Evolutionary conservation across 1,140 invertebrate species (phyloP).

Genomic region (Andrena cerasifolii): DNA sequence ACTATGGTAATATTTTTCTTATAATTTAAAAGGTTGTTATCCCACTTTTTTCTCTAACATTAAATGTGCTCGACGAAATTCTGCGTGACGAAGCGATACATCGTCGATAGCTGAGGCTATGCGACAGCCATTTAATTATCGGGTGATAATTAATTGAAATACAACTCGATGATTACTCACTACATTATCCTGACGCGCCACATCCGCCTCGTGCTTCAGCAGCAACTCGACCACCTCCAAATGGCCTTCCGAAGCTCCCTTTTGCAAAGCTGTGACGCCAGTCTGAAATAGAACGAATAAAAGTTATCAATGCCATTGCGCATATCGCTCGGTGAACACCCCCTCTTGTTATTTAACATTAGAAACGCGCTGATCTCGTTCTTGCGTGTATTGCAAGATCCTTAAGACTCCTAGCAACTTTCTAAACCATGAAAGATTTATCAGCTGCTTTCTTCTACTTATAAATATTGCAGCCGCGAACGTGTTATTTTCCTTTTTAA

Average conservation of each 20-base stretch:
- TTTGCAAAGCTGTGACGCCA: slow-evolving; percentile 90
- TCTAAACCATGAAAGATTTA: slow-evolving; percentile 12
- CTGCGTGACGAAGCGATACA: too few species aligned
- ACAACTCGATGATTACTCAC: slow-evolving; percentile 81
- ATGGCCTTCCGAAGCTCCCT: slow-evolving; percentile 92
- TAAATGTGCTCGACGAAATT: too few species aligned
- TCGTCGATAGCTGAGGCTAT: too few species aligned
- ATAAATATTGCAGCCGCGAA: slow-evolving; percentile 7
- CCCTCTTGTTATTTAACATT: neutral
- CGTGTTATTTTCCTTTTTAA: neutral
- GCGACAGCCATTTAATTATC: too few species aligned
- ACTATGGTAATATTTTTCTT: too few species aligned
- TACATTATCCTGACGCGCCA: slow-evolving; percentile 89
- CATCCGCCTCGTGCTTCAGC: slow-evolving; percentile 87
- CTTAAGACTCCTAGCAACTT: too few species aligned
- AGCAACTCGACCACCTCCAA: slow-evolving; percentile 89
- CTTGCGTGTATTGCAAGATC: neutral
- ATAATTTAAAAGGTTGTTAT: too few species aligned
- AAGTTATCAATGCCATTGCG: neutral
- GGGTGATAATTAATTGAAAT: neutral
- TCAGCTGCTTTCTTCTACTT: neutral
- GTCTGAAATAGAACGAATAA: slow-evolving; percentile 82
- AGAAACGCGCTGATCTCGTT: neutral
- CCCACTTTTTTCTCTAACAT: too few species aligned
- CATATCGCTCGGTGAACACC: neutral